Evolutionary conservation across 2,113 vertebrate species (phyloP).

Genomic region (Morphnarchus princeps): DNA sequence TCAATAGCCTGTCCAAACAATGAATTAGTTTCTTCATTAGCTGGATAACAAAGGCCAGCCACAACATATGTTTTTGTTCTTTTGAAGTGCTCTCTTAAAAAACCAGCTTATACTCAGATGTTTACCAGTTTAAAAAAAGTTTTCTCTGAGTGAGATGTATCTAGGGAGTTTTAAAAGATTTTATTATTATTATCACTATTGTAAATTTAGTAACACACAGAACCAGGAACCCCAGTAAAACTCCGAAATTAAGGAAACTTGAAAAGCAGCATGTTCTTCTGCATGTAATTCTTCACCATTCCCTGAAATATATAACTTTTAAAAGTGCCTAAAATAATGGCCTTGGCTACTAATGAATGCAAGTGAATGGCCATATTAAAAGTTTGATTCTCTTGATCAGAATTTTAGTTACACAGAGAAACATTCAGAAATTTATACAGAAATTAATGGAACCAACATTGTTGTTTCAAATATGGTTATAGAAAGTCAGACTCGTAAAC

Average conservation of each 20-base stretch:
- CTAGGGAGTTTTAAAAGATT: slow-evolving; percentile 11
- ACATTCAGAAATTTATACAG: background rate
- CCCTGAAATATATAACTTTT: background rate
- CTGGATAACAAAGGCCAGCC: background rate
- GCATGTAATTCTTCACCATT: background rate
- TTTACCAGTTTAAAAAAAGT: background rate
- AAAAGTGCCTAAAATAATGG: background rate
- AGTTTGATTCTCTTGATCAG: background rate
- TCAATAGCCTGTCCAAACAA: slow-evolving; percentile 1
- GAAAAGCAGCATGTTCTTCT: background rate
- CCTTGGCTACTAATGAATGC: background rate
- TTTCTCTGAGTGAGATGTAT: slow-evolving; percentile 9
- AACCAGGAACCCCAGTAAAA: slow-evolving; percentile 12
- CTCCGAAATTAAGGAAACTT: background rate
- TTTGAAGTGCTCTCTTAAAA: slow-evolving; percentile 52
- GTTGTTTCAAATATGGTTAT: background rate
- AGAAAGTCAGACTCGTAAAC: background rate
- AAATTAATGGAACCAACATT: background rate
- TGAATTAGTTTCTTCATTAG: slow-evolving; percentile 1
- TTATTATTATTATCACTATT: background rate
- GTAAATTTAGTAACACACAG: background rate
- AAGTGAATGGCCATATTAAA: background rate
- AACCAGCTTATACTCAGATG: slow-evolving; percentile 12
- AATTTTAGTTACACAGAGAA: background rate
- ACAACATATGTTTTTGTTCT: slow-evolving; percentile 10